Percentiles rank a stretch among this genome's conserved stretches.
Evolutionary conservation across 2,113 vertebrate genomes (phyloP).

Genomic region (Lycaon pictus): DNA sequence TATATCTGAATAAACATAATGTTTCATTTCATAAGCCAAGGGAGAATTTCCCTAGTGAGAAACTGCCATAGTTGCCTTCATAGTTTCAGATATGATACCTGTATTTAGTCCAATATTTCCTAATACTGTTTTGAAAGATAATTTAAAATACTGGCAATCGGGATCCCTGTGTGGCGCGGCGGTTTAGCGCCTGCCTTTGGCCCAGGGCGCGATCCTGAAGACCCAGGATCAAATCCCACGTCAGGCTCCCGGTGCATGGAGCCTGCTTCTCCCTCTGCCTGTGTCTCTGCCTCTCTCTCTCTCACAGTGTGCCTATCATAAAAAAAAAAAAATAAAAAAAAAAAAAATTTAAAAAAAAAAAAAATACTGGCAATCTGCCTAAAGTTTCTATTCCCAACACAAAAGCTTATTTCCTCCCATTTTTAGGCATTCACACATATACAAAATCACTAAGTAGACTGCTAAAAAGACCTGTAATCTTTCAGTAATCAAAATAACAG

Average conservation of each 20-base stretch:
- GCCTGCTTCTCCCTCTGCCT: too few species aligned
- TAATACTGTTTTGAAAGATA: slow-evolving; percentile 37
- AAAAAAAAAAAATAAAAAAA: too few species aligned
- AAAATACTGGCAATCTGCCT: slow-evolving; percentile 34
- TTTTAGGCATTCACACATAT: not conserved
- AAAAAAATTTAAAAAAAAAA: too few species aligned
- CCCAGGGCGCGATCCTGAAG: too few species aligned
- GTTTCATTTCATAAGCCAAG: slow-evolving; percentile 31
- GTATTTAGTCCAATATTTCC: slow-evolving; percentile 21
- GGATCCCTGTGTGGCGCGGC: too few species aligned
- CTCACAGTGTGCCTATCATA: too few species aligned
- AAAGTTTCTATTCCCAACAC: slow-evolving; percentile 23
- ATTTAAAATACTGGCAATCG: slow-evolving; percentile 47
- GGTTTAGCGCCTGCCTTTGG: too few species aligned
- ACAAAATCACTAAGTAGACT: not conserved
- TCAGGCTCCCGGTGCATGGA: too few species aligned
- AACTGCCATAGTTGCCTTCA: not conserved
- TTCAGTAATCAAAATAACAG: slow-evolving; percentile 35
- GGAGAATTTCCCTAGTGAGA: not conserved
- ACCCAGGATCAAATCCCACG: too few species aligned
- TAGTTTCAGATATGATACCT: slow-evolving; percentile 17
- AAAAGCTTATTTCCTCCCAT: slow-evolving; percentile 22
- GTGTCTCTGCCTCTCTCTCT: too few species aligned
- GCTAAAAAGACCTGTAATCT: not conserved
- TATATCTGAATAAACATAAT: not conserved